Percentiles rank a stretch among this genome's conserved stretches.
Conservation (phyloP, 2,797 vertebrate genomes). For the Darevskia mixta region DNA sequence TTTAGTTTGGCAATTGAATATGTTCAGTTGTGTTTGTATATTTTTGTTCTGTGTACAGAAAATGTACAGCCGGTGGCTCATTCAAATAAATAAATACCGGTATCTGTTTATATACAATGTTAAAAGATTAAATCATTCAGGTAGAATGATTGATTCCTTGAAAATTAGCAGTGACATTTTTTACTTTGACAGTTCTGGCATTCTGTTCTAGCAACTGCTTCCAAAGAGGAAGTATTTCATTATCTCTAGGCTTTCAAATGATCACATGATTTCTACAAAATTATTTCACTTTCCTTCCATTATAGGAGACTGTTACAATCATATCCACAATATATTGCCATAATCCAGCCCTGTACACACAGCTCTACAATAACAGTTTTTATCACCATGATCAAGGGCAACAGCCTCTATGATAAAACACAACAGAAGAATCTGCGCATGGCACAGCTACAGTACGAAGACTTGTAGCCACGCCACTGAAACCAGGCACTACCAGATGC, state of each 20-base stretch:
- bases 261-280: neutral
- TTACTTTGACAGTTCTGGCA: conserved; percentile 25
- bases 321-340: neutral
- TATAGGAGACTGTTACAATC: neutral
- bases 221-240: conserved; percentile 1
- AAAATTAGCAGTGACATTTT: conserved; percentile 4
- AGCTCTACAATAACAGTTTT: neutral
- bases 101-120: neutral
- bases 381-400: neutral
- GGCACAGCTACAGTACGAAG: neutral
- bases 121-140: neutral
- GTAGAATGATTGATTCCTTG: neutral
- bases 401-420: neutral
- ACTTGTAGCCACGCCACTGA: neutral
- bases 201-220: neutral
- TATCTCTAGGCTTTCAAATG: neutral
- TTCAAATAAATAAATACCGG: too few relatives aligned
- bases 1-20: too few relatives aligned
- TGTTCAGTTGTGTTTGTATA: too few relatives aligned
- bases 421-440: neutral
- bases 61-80: neutral
- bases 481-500: neutral
- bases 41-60: too few relatives aligned
- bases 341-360: neutral
- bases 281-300: neutral